Percentiles rank a stretch among this genome's conserved stretches.
Evolutionary conservation across 2,888 invertebrate genomes (phyloP).

Genomic region (Iphiclides podalirius): DNA sequence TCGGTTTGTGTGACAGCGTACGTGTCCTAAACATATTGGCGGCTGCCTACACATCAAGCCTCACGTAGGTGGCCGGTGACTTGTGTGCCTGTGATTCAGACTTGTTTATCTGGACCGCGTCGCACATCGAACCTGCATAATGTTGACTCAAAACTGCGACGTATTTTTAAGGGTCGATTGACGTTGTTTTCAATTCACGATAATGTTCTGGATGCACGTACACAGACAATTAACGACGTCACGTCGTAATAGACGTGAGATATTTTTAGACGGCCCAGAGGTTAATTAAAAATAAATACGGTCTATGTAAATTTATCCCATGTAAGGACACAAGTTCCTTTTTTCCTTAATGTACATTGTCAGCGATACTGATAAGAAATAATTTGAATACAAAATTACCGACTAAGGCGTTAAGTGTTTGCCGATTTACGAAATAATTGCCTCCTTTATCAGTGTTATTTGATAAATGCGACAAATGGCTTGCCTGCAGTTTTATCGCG

Average conservation of each 20-base stretch:
- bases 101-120: slow-evolving; percentile 16
- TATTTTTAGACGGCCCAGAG: no score
- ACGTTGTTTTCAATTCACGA: neutral
- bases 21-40: slow-evolving; percentile 17
- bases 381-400: no score
- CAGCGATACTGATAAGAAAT: no score
- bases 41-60: slow-evolving; percentile 18
- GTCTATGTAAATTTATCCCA: no score
- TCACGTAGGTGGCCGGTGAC: slow-evolving; percentile 29
- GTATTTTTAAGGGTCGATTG: neutral
- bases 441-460: slow-evolving; percentile 5
- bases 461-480: neutral
- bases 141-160: neutral
- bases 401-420: no score
- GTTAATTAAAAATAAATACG: no score
- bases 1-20: no score
- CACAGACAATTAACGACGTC: neutral
- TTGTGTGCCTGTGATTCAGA: slow-evolving; percentile 4
- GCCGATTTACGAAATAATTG: no score
- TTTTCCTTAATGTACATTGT: no score
- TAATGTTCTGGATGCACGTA: neutral
- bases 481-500: neutral
- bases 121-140: slow-evolving; percentile 17
- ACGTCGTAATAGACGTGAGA: neutral
- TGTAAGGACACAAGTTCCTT: no score